phyloP scores from a whole-genome alignment of 92 coral and sea anemone species.

The Heteractis magnifica region DNA sequence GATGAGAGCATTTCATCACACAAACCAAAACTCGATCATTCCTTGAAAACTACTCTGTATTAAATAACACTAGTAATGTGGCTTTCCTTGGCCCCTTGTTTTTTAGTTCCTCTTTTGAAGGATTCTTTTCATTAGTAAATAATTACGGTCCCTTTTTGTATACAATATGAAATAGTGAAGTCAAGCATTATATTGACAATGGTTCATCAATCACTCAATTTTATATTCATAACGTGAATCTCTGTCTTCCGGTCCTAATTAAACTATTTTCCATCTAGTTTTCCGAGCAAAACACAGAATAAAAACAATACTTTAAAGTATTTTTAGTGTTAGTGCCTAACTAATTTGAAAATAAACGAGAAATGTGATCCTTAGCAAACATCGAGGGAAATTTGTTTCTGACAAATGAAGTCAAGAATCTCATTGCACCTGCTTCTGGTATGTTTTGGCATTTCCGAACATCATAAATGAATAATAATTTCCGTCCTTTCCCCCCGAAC shows the following conservation, averaged over 20 bases:
- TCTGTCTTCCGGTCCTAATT: neutral
- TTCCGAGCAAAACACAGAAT: neutral
- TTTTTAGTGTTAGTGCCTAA: neutral
- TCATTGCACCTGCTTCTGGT: neutral
- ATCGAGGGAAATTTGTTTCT: neutral
- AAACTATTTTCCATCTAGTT: neutral
- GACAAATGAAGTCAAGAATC: neutral
- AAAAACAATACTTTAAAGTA: neutral
- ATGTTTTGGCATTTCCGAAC: constrained; percentile 26
- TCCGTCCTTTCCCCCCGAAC: neutral
- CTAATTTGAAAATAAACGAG: neutral
- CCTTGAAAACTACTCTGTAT: too few species aligned
- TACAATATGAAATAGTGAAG: neutral
- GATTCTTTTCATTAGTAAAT: neutral
- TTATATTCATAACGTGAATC: neutral
- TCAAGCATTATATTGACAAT: neutral
- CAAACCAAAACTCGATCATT: too few species aligned
- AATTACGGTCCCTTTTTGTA: neutral
- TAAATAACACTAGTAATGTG: too few species aligned
- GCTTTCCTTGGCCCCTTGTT: too few species aligned
- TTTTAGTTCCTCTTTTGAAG: too few species aligned
- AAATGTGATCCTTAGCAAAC: neutral
- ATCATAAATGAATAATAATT: constrained; percentile 18
- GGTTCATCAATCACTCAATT: neutral
- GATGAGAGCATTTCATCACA: too few species aligned